Conservation (phyloP, 2,113 vertebrate species). For the Dendrocopos noguchii region DNA sequence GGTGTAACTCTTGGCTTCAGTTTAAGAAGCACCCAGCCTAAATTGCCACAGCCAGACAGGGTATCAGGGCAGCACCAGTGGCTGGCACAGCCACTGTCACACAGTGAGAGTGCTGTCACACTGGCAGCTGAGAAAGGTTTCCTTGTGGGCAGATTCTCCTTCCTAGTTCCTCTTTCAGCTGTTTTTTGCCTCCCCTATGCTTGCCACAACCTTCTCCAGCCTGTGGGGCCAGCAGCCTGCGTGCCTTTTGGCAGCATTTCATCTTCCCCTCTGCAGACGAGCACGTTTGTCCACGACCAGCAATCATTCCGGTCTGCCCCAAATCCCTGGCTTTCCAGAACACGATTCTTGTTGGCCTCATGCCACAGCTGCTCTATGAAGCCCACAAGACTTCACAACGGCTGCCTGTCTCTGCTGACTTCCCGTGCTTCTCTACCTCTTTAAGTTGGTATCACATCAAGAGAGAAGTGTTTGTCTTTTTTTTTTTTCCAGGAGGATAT, state of each 20-base stretch:
- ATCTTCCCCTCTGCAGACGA: background rate
- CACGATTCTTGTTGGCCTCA: fast-evolving
- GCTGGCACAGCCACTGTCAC: fast-evolving
- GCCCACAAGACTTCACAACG: background rate
- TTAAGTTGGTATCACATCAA: background rate
- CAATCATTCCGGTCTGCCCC: background rate
- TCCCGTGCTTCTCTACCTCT: background rate
- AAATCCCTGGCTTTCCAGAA: background rate
- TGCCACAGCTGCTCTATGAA: fast-evolving
- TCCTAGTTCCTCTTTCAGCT: slow-evolving; percentile 16
- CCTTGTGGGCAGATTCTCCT: slow-evolving; percentile 10
- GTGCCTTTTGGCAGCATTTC: background rate
- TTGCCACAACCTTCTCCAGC: background rate
- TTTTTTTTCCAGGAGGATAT: slow-evolving; percentile 14
- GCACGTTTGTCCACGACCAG: fast-evolving
- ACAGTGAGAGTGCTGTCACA: slow-evolving; percentile 14
- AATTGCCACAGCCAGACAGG: background rate
- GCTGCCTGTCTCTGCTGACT: background rate
- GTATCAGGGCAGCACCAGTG: background rate
- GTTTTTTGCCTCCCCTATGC: background rate
- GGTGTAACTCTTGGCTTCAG: no score
- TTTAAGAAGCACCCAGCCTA: no score
- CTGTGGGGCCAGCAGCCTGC: background rate
- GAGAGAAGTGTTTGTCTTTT: background rate
- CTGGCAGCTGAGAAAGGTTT: background rate